phyloP scores from a whole-genome alignment of 1,140 invertebrate species.

The Reticulitermes speratus region DNA sequence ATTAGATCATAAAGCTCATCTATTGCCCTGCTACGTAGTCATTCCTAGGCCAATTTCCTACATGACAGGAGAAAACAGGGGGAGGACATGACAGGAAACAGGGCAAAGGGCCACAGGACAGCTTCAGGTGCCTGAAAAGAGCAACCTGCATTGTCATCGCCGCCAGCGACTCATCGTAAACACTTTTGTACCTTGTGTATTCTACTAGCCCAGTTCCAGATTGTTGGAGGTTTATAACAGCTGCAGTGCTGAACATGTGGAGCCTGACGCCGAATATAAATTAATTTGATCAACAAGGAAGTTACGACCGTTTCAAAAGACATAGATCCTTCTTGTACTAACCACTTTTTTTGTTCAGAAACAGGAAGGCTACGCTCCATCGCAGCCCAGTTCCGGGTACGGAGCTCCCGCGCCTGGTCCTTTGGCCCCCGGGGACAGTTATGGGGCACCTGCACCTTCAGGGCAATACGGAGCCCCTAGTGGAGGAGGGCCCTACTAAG shows the following conservation, averaged over 20 bases:
- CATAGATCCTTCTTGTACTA: too few species aligned
- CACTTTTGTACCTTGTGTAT: too few species aligned
- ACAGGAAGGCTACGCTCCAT: slow-evolving; percentile 44
- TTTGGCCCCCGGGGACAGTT: slow-evolving; percentile 31
- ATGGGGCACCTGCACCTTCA: slow-evolving; percentile 29
- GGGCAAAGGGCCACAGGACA: too few species aligned
- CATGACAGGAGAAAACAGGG: too few species aligned
- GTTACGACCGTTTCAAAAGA: slow-evolving; percentile 39
- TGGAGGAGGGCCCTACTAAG: slow-evolving; percentile 26
- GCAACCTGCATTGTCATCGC: too few species aligned
- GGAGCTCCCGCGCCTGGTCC: slow-evolving; percentile 46
- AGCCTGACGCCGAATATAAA: neutral
- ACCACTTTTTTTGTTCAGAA: slow-evolving; percentile 39
- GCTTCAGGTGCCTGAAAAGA: too few species aligned
- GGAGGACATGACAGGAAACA: too few species aligned
- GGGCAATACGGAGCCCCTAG: slow-evolving; percentile 30
- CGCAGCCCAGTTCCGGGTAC: slow-evolving; percentile 46
- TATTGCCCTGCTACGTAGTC: too few species aligned
- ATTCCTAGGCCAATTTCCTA: too few species aligned
- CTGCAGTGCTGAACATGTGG: neutral
- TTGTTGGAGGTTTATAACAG: neutral
- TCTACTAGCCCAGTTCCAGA: too few species aligned
- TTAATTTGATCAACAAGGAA: neutral
- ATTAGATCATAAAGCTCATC: too few species aligned
- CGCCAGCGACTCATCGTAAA: neutral